phyloP scores from a whole-genome alignment of 2,797 vertebrate species.

The Scarus forsteni region DNA sequence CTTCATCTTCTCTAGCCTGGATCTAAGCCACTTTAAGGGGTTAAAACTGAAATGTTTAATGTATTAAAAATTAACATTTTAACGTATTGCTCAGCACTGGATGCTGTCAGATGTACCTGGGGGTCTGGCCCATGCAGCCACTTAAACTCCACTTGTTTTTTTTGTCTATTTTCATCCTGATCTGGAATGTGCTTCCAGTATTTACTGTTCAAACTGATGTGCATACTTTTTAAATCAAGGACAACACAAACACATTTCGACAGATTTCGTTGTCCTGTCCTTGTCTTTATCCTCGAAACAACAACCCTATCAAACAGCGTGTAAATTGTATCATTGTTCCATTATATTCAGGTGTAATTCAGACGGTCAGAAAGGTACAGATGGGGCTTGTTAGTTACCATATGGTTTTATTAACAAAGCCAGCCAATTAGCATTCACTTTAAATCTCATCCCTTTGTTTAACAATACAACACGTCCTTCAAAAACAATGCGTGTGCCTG shows the following conservation, averaged over 20 bases:
- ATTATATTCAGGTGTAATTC: neutral
- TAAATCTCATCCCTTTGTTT: slow-evolving; percentile 20
- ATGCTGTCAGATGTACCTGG: too few species aligned
- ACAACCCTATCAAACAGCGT: neutral
- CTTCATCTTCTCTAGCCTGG: too few species aligned
- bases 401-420: slow-evolving; percentile 43
- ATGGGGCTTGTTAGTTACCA: slow-evolving; percentile 20
- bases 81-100: too few species aligned
- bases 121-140: too few species aligned
- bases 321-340: neutral
- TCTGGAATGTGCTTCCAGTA: too few species aligned
- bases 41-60: too few species aligned
- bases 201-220: too few species aligned
- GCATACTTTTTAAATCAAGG: neutral
- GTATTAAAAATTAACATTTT: too few species aligned
- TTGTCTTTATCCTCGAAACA: neutral
- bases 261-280: neutral
- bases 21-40: too few species aligned
- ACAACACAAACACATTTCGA: neutral
- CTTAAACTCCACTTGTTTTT: too few species aligned
- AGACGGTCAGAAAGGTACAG: neutral
- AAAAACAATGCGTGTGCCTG: slow-evolving; percentile 7
- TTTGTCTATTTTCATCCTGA: too few species aligned
- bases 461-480: slow-evolving; percentile 22
- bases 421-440: slow-evolving; percentile 37